Percentiles rank a stretch among this genome's conserved stretches.
Evolutionary conservation across 2,888 invertebrate species (phyloP).

Genomic region (Steinernema hermaphroditum): DNA sequence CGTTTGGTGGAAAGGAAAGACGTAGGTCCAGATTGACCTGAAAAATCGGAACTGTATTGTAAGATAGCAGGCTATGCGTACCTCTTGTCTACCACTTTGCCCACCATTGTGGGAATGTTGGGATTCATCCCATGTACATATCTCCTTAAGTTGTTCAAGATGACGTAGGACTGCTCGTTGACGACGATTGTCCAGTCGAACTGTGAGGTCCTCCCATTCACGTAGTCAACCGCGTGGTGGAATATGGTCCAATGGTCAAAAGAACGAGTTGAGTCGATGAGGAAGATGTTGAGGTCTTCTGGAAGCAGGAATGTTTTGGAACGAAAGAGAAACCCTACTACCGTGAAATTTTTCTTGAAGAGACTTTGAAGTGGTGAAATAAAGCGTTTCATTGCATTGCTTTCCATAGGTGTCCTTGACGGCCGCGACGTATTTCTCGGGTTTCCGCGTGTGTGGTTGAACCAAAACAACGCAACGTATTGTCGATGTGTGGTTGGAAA

Average conservation of each 20-base stretch:
- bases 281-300: constrained; percentile 8
- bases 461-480: constrained; percentile 38
- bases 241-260: background rate
- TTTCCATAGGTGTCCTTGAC: constrained; percentile 36
- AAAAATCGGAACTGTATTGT: too few relatives aligned
- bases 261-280: background rate
- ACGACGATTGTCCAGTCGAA: constrained; percentile 36
- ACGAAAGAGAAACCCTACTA: background rate
- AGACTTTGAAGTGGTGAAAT: constrained; percentile 31
- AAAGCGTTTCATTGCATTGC: constrained; percentile 39
- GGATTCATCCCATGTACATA: constrained; percentile 11
- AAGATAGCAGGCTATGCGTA: background rate
- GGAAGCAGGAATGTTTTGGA: background rate
- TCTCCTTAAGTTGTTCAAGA: constrained; percentile 35
- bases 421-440: constrained; percentile 34
- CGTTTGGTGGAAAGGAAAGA: constrained; percentile 37
- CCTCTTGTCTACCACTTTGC: constrained; percentile 31
- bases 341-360: constrained; percentile 21
- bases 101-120: constrained; percentile 6
- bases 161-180: constrained; percentile 41
- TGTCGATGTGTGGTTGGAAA: background rate
- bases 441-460: constrained; percentile 31
- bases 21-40: constrained; percentile 33
- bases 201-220: background rate
- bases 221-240: constrained; percentile 13